Base-by-base conservation (phyloP, 2,888 invertebrate species). In the Parnassius orleans region DNA sequence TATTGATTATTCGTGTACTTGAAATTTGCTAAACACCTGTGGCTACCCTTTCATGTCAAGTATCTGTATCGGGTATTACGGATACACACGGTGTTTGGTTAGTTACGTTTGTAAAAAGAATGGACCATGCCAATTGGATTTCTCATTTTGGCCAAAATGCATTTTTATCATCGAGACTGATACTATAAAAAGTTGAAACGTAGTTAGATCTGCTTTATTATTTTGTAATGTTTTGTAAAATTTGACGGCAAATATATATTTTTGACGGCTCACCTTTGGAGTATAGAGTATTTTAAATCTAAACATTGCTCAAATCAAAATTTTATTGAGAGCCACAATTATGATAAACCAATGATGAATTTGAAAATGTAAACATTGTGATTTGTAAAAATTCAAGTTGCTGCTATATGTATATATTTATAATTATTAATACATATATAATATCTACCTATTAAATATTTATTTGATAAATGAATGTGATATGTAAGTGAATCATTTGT, bases 151-250 rank as follows among this genome's bases (percentile, higher is more conserved):
- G 90, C 90, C 90, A 90, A 90, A 90, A 86, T 78, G 86, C 87
- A 86, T 90, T 87, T 87, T 81, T 79, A 86, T 84, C 81, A 85
- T 86, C 86, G 89, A 91, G 90, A 91, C 91, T 90, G 90, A 90
- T 90, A 85, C 82, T 78, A 78, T 90, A 90, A 84, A 84, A 83
- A 80, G 86, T 86, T 84, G 85, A 87, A 83, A 81, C 80, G 83
- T 87, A 88, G 83, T 82, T 86, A 88, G 87, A 89, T 84, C 87
- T 86, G 88, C 86, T 88, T 87, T 84, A 86, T 87, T 87, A 85
- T 88, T 90, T 88, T 88, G 79, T 81, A 84, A 82, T 71, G 73
- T 80, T 80, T 86, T 86, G 79, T 83, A 81, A 81, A 83, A 80
- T 79, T 80, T 77, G 77, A 85, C 80, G 81, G 84, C 83, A 80